Evolutionary conservation across 2,888 invertebrate genomes (phyloP).

Genomic region (Resseliella maxima): DNA sequence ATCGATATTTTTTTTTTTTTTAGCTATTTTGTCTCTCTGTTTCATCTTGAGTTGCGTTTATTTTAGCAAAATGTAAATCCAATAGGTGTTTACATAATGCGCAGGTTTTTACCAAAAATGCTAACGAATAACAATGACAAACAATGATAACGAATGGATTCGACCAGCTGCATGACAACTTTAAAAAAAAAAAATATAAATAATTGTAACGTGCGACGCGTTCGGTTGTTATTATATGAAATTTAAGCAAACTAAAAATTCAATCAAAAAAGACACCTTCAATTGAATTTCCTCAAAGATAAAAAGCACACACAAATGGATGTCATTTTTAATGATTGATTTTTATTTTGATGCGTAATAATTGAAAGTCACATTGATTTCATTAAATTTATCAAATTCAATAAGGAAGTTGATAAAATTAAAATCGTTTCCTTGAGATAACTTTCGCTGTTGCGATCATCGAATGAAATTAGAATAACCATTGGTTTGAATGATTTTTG

Average conservation of each 20-base stretch:
- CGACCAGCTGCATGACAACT: not conserved
- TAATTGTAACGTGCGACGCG: not conserved
- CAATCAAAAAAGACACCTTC: not conserved
- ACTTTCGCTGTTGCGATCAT: not conserved
- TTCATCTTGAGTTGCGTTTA: not conserved
- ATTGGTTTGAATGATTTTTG: not conserved
- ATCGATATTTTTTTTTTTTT: not conserved
- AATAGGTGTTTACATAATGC: not conserved
- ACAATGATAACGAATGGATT: slow-evolving; percentile 44
- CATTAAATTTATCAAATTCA: not conserved
- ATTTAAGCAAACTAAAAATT: too few relatives aligned
- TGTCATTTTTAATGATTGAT: not conserved
- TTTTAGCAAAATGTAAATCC: not conserved
- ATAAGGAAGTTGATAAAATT: not conserved
- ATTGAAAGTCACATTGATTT: not conserved
- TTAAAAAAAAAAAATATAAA: not conserved
- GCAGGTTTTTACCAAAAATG: slow-evolving; percentile 29
- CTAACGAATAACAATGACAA: slow-evolving; percentile 15
- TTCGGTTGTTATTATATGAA: too few relatives aligned
- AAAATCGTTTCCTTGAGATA: not conserved
- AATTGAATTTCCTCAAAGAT: not conserved
- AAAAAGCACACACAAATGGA: too few relatives aligned
- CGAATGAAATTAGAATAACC: not conserved
- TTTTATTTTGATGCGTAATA: not conserved
- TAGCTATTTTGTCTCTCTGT: too few relatives aligned